phyloP scores from a whole-genome alignment of 2,113 vertebrate species.

The Bujurquina vittata region DNA sequence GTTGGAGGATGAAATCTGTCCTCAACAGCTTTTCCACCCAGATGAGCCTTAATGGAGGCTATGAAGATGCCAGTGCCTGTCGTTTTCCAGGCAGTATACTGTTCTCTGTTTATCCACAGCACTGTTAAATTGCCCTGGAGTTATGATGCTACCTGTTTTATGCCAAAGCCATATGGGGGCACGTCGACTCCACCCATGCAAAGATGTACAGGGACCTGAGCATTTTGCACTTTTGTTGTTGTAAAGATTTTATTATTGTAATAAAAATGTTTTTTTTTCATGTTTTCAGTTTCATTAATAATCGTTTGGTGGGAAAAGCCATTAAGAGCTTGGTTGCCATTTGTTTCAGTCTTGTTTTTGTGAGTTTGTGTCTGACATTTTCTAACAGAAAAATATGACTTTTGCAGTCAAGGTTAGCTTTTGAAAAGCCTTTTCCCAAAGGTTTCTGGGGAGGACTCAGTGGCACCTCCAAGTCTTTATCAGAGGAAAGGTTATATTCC shows the following conservation, averaged over 20 bases:
- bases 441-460: no score
- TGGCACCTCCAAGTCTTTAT: background rate
- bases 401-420: no score
- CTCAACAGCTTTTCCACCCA: slow-evolving; percentile 21
- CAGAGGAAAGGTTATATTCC: background rate
- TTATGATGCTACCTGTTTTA: slow-evolving; percentile 33
- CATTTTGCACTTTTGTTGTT: background rate
- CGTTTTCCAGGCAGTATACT: slow-evolving; percentile 53
- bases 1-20: slow-evolving; percentile 26
- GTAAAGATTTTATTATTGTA: background rate
- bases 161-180: slow-evolving; percentile 2
- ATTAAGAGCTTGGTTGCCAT: background rate
- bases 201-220: background rate
- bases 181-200: background rate
- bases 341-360: background rate
- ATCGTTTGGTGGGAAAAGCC: background rate
- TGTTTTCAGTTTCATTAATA: background rate
- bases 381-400: no score
- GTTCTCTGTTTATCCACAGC: slow-evolving; percentile 33
- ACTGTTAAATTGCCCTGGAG: slow-evolving; percentile 27
- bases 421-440: background rate
- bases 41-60: slow-evolving; percentile 33
- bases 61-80: slow-evolving; percentile 27
- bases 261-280: background rate
- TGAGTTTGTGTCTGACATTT: no score